These are phyloP conservation scores for Aradophagus sp. DNA, from an alignment of 1,140 invertebrate species.

Conservation along the genomic window DNA sequence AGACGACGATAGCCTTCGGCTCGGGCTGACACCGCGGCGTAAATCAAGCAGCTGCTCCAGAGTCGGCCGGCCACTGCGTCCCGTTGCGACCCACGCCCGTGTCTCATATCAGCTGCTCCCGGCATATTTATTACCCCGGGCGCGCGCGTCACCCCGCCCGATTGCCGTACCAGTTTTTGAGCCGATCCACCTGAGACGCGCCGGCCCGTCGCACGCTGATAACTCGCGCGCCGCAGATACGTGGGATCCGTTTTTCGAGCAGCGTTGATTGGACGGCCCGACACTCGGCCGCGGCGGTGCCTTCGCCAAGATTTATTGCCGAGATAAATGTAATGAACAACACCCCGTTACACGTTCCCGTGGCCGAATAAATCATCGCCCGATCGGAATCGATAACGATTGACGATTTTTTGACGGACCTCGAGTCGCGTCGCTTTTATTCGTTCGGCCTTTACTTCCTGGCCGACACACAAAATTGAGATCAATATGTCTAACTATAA, in stretches of 20 bases:
- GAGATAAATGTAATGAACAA: conserved; percentile 48
- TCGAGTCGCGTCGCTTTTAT: conserved; percentile 13
- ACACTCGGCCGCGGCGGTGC: conserved; percentile 31
- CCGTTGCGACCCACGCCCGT: conserved; percentile 67
- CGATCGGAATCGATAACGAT: conserved; percentile 39
- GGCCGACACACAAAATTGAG: too few relatives aligned
- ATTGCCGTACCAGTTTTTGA: conserved; percentile 31
- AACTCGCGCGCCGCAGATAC: conserved; percentile 32
- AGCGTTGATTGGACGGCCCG: conserved; percentile 37
- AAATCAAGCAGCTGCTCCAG: conserved; percentile 71
- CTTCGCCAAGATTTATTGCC: conserved; percentile 33
- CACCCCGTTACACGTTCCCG: conserved; percentile 23
- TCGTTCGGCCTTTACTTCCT: too few relatives aligned
- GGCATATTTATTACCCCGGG: conserved; percentile 69
- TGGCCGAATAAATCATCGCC: conserved; percentile 40
- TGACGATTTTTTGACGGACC: conserved; percentile 45
- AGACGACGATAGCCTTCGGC: conserved; percentile 66
- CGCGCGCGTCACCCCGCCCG: conserved; percentile 46
- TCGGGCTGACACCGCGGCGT: conserved; percentile 66
- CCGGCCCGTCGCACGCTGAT: conserved; percentile 19
- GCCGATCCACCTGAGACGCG: conserved; percentile 29
- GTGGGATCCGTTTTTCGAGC: conserved; percentile 38
- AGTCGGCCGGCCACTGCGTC: conserved; percentile 62
- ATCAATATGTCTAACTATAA: conserved; percentile 3
- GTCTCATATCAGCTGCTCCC: conserved; percentile 66